phyloP scores from a whole-genome alignment of 92 coral and sea anemone genomes.

The Porites divaricata region DNA sequence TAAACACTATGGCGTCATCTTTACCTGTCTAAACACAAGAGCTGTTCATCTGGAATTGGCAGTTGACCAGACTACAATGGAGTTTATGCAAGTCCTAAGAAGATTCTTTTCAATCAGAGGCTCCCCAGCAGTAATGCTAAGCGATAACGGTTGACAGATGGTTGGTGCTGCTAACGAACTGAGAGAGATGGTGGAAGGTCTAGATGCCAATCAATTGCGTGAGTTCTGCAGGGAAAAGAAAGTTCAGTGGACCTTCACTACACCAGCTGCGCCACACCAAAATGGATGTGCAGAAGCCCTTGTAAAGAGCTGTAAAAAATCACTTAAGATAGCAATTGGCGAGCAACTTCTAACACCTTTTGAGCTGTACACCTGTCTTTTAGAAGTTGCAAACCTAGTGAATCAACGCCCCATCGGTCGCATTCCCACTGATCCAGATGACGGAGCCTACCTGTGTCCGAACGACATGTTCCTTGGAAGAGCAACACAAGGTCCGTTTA shows the following conservation, averaged over 20 bases:
- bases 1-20: conserved; percentile 60
- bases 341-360: conserved; percentile 35
- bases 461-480: too few species aligned
- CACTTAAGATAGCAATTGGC: not conserved
- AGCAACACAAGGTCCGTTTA: too few species aligned
- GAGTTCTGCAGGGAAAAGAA: conserved; percentile 43
- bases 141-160: conserved; percentile 55
- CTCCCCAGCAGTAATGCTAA: conserved; percentile 44
- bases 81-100: conserved; percentile 51
- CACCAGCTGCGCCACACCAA: conserved; percentile 61
- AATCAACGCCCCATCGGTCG: conserved; percentile 54
- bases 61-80: conserved; percentile 50
- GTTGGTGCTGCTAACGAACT: conserved; percentile 55
- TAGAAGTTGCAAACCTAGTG: too few species aligned
- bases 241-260: conserved; percentile 44
- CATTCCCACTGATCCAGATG: conserved; percentile 54
- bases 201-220: conserved; percentile 20
- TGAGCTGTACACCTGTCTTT: not conserved
- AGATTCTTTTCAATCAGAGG: conserved; percentile 50
- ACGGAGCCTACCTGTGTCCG: too few species aligned
- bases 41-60: conserved; percentile 63
- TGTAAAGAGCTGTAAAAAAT: conserved; percentile 17
- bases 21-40: conserved; percentile 59
- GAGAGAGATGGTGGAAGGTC: conserved; percentile 42
- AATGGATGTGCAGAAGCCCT: conserved; percentile 48